These are phyloP conservation scores for Potamilus streckersoni DNA, from an alignment of 1,140 invertebrate species.

Conservation along the genomic window DNA sequence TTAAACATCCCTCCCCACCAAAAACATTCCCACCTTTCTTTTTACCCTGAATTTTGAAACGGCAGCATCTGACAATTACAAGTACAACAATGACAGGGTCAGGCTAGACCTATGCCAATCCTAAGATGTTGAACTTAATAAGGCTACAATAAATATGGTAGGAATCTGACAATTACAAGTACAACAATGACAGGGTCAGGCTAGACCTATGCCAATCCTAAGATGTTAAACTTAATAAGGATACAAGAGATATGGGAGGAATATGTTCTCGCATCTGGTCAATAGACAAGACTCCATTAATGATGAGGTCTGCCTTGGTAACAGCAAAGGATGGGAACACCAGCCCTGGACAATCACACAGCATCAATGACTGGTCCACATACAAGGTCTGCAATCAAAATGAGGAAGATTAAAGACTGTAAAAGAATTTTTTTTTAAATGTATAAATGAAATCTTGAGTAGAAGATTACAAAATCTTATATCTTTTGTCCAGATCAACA, in stretches of 20 bases:
- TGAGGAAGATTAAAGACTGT: not conserved
- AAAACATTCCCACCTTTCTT: too few relatives aligned
- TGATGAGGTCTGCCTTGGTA: constrained; percentile 92
- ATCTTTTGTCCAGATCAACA: too few relatives aligned
- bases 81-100: too few relatives aligned
- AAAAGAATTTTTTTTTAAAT: too few relatives aligned
- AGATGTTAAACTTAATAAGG: constrained; percentile 19
- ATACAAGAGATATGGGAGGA: constrained; percentile 73
- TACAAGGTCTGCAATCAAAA: constrained; percentile 78
- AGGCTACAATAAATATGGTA: constrained; percentile 71
- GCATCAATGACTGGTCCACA: constrained; percentile 82
- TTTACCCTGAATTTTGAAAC: too few relatives aligned
- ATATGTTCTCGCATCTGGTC: constrained; percentile 93
- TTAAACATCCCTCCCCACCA: too few relatives aligned
- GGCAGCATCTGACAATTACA: too few relatives aligned
- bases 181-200: too few relatives aligned
- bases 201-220: too few relatives aligned
- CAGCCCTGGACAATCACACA: constrained; percentile 98
- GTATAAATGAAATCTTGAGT: too few relatives aligned
- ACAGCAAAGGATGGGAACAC: constrained; percentile 97
- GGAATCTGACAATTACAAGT: constrained; percentile 43
- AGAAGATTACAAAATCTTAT: too few relatives aligned
- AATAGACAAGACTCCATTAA: constrained; percentile 96
- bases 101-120: too few relatives aligned
- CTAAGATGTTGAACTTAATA: not conserved